Percentiles rank a stretch among this genome's conserved stretches.
These are phyloP conservation scores for Cydia fagiglandana DNA, from an alignment of 1,140 invertebrate species.

Conservation along the genomic window DNA sequence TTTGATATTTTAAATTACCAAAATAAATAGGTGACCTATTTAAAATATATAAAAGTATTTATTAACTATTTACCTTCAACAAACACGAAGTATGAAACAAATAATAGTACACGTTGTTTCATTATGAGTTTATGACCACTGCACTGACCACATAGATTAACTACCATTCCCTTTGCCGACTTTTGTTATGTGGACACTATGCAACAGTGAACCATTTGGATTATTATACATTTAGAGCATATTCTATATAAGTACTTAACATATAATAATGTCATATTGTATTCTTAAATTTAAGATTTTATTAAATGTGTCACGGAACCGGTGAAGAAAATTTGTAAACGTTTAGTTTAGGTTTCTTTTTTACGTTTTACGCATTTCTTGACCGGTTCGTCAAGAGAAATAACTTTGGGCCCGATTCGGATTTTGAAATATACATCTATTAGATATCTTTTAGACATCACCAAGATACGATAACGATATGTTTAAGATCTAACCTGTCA, in stretches of 20 bases:
- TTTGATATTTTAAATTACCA: too few species aligned
- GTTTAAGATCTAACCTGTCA: too few species aligned
- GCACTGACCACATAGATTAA: slow-evolving; percentile 16
- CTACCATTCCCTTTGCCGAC: slow-evolving; percentile 1
- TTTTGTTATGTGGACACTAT: background rate
- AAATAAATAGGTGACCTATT: too few species aligned
- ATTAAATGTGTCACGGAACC: too few species aligned
- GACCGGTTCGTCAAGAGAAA: too few species aligned
- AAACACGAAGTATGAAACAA: background rate
- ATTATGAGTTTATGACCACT: slow-evolving; percentile 22
- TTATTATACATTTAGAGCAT: background rate
- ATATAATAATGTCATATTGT: background rate
- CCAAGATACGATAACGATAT: too few species aligned
- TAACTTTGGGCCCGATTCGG: too few species aligned
- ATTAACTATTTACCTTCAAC: slow-evolving; percentile 6
- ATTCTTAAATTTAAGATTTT: background rate
- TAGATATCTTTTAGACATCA: too few species aligned
- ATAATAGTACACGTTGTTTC: background rate
- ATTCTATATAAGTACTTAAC: background rate
- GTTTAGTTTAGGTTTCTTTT: too few species aligned
- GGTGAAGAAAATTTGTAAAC: too few species aligned
- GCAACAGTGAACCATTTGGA: slow-evolving; percentile 2
- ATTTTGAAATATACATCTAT: too few species aligned
- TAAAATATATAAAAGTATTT: background rate
- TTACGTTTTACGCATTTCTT: too few species aligned